Evolutionary conservation across 2,113 vertebrate genomes (phyloP).

Genomic region (Pollimyrus isidori): DNA sequence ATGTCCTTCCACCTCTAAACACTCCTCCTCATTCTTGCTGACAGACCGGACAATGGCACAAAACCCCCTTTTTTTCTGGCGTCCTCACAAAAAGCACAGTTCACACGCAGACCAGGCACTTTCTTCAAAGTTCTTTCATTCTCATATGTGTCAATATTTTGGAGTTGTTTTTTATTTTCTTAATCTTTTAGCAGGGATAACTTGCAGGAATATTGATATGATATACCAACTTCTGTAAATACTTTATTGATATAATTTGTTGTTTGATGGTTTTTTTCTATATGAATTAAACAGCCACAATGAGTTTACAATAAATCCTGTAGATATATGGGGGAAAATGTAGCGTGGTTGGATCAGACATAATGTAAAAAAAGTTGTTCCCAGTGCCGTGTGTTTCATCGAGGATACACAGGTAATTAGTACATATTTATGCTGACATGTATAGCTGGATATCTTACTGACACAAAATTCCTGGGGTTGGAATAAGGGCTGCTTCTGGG

Average conservation of each 20-base stretch:
- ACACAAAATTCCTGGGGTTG: not conserved
- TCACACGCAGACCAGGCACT: constrained; percentile 57
- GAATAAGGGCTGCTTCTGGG: not conserved
- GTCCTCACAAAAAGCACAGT: constrained; percentile 70
- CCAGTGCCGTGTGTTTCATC: not conserved
- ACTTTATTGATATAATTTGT: not conserved
- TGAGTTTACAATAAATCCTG: not conserved
- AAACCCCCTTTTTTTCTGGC: constrained; percentile 54
- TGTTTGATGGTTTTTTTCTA: constrained; percentile 34
- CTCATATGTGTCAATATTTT: constrained; percentile 63
- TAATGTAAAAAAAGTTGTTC: not conserved
- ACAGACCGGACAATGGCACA: constrained; percentile 80
- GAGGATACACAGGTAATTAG: not conserved
- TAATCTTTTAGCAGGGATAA: not conserved
- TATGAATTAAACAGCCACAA: not conserved
- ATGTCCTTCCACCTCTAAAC: constrained; percentile 82
- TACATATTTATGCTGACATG: not conserved
- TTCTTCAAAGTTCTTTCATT: constrained; percentile 38
- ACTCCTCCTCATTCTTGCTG: constrained; percentile 80
- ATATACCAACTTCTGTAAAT: not conserved
- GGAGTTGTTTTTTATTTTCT: not conserved
- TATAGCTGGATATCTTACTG: not conserved
- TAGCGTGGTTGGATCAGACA: not conserved
- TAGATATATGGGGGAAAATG: not conserved
- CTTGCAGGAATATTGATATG: constrained; percentile 3